phyloP scores from a whole-genome alignment of 2,888 invertebrate species.

The Cremastobaeus sp. region DNA sequence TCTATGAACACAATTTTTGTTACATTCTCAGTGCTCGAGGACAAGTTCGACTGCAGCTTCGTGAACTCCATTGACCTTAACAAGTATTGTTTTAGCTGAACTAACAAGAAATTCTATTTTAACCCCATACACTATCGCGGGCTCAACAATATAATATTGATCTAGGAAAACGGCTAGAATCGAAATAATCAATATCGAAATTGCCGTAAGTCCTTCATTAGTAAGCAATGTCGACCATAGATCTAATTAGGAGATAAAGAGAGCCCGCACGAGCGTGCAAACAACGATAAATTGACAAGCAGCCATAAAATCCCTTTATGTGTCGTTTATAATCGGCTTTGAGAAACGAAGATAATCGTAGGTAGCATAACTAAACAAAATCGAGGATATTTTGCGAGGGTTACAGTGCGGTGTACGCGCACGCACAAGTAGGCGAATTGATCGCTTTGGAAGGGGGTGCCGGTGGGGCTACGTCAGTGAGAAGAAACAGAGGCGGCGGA shows the following conservation, averaged over 20 bases:
- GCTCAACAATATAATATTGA: no score
- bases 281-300: conserved; percentile 32
- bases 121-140: no score
- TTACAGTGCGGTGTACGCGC: conserved; percentile 63
- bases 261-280: conserved; percentile 30
- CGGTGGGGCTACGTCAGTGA: conserved; percentile 16
- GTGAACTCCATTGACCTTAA: no score
- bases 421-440: conserved; percentile 68
- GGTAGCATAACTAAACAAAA: conserved; percentile 52
- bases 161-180: no score
- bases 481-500: conserved; percentile 26
- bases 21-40: no score
- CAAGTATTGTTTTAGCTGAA: no score
- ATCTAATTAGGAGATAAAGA: conserved; percentile 9
- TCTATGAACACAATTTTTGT: no score
- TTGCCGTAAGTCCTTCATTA: conserved; percentile 17
- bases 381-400: conserved; percentile 56
- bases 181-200: no score
- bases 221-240: conserved; percentile 12
- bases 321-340: conserved; percentile 41
- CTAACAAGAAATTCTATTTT: no score
- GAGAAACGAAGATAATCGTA: conserved; percentile 32
- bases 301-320: conserved; percentile 42
- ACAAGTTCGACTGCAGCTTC: no score
- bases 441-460: conserved; percentile 68